Evolutionary conservation across 2,113 vertebrate genomes (phyloP).

Genomic region (Pterocles gutturalis): DNA sequence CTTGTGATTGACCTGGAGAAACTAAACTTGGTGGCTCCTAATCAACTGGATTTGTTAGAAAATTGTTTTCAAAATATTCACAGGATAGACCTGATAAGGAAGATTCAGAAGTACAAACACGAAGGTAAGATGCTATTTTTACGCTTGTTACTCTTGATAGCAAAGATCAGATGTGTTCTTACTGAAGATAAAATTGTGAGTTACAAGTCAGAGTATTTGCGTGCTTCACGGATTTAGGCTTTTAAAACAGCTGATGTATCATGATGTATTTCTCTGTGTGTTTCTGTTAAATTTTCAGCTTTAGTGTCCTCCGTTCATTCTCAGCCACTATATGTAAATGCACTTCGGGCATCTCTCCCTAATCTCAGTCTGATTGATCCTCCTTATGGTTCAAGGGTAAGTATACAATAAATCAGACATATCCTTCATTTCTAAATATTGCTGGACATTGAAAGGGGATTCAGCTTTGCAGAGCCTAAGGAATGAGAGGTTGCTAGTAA

Average conservation of each 20-base stretch:
- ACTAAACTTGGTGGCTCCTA: slow-evolving; percentile 80
- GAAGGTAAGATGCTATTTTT: slow-evolving; percentile 77
- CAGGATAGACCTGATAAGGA: slow-evolving; percentile 87
- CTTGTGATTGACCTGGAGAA: slow-evolving; percentile 90
- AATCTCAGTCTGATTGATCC: slow-evolving; percentile 65
- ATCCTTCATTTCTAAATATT: background rate
- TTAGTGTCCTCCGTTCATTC: background rate
- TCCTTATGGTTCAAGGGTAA: slow-evolving; percentile 69
- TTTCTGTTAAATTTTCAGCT: slow-evolving; percentile 69
- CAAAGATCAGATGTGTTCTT: background rate
- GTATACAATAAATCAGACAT: slow-evolving; percentile 17
- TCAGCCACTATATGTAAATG: slow-evolving; percentile 57
- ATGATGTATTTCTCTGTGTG: background rate
- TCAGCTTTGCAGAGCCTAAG: background rate
- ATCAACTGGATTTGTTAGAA: slow-evolving; percentile 85
- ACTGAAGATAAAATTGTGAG: background rate
- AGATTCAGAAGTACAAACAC: slow-evolving; percentile 80
- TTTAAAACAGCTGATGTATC: background rate
- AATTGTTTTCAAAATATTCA: slow-evolving; percentile 81
- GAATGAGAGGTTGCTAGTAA: background rate
- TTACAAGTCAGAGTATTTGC: background rate
- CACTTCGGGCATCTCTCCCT: slow-evolving; percentile 60
- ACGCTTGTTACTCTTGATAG: background rate
- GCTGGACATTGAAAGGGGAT: background rate
- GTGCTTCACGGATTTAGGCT: background rate